Evolutionary conservation across 2,888 invertebrate genomes (phyloP), one percentile per base, ranked within the genome.

Genomic region (Stegana nigrithorax): DNA sequence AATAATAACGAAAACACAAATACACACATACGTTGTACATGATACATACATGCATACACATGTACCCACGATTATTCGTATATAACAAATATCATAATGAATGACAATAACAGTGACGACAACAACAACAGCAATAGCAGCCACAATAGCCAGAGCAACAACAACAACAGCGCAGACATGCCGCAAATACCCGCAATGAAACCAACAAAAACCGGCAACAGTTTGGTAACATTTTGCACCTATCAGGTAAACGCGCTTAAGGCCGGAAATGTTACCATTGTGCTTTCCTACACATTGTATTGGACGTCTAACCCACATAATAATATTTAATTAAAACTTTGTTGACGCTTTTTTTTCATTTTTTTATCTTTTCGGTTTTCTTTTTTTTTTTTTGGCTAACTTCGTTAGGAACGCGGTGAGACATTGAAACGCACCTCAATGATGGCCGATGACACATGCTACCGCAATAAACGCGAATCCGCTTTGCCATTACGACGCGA

Each of bases 401-500:
- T n/a, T n/a, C n/a, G n/a, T 39, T 66, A 85, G 85, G 85, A 85
- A 61, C 81, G 85, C 45, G 81, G 82, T 47, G 83, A 84, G 63
- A 84, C 83, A 19, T 73, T 85, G 25, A 81, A 80, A 12, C 83
- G 83, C 63, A 84, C 85, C 53, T 76, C 80, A 63, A 79, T 85
- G 61, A 84, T 83, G 83, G 81, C 82, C 63, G 84, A 85, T 69
- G 83, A 83, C 63, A 82, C 81, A 58, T 82, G 82, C 63, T 80
- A 78, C 75, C 82, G 85, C 32, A 79, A 82, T 32, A 72, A 70
- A 67, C 70, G 73, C 57, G 66, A 71, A 39, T 64, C 29, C 59
- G 61, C 65, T 60, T 1, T n/a, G n/a, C n/a, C n/a, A n/a, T n/a
- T n/a, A n/a, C n/a, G n/a, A n/a, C n/a, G n/a, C n/a, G n/a, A n/a